A percentile compares a stretch with the other conserved stretches of the same genome.
Conservation (phyloP, 2,888 invertebrate genomes). For the Leptinotarsa juncta region DNA sequence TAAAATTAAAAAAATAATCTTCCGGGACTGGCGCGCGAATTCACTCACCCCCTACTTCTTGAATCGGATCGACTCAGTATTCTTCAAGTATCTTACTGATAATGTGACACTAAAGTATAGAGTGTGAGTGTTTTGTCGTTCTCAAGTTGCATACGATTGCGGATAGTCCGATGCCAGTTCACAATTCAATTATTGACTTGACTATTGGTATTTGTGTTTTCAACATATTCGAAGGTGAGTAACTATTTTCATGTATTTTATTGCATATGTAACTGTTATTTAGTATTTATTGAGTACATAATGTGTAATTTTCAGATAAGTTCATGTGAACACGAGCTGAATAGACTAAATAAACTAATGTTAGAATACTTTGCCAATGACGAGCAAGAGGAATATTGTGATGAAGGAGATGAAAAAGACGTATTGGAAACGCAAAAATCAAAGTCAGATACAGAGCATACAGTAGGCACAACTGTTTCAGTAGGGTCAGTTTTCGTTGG, state of each 20-base stretch:
- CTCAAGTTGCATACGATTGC: constrained; percentile 20
- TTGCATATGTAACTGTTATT: not conserved
- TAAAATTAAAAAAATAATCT: not conserved
- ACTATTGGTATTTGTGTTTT: constrained; percentile 18
- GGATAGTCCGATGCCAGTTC: constrained; percentile 14
- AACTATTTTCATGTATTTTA: constrained; percentile 20
- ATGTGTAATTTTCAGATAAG: constrained; percentile 1
- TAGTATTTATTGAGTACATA: constrained; percentile 11
- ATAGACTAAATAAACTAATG: constrained; percentile 30
- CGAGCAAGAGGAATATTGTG: constrained; percentile 22
- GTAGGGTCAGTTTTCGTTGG: no score
- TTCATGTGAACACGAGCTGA: constrained; percentile 10
- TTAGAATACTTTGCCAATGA: constrained; percentile 29
- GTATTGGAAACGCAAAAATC: constrained; percentile 17
- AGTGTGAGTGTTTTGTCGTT: constrained; percentile 4
- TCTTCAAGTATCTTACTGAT: constrained; percentile 9
- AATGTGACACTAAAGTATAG: constrained; percentile 1
- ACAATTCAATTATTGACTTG: constrained; percentile 15
- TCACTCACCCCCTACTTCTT: constrained; percentile 19
- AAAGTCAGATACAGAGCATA: constrained; percentile 27
- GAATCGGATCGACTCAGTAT: constrained; percentile 15
- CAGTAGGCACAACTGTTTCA: no score
- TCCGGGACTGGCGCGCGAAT: constrained; percentile 7
- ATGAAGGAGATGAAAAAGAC: constrained; percentile 24
- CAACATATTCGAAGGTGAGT: constrained; percentile 13